Base-by-base conservation (phyloP, 2,888 invertebrate genomes). In the Lasioglossum zephyrum region DNA sequence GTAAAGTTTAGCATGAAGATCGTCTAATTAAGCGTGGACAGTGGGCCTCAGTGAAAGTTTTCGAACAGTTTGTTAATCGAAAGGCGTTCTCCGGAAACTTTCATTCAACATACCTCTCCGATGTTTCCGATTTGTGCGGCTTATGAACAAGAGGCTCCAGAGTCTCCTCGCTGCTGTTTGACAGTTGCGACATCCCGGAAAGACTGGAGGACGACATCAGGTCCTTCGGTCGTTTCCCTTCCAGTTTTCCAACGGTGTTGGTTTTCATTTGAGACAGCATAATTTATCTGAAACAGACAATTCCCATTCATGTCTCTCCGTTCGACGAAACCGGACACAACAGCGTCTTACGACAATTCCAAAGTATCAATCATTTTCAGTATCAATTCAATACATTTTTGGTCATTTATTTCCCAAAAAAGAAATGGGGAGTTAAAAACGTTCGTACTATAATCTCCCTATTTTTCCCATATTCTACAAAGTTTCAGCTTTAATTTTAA, bases 151-250 rank as follows among this genome's bases (percentile, higher is more conserved):
- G 93, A 60, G 94, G 94, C 90, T 94, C 95, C 74, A 95, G 91
- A 31, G 94, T 91, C 88, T 95, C 95, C 84, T 95, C 95, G 90
- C 95, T 95, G 90, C 95, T 95, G 88, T 94, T 95, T 44, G 95
- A 95, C 83, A 95, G 88, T 87, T 95, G 95, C 77, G 95, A 95
- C 95, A 95, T 95, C 78, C 95, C 94, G 77, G 95, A 95, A 81
- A 95, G 93, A 89, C 95, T 95, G 81, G 94, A 94, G 84, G 95
- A 95, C 88, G 94, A 94, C 94, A 94, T 94, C 82, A 95, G 88
- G 79, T 95, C 94, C 83, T 95, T 95, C 77, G 94, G 88, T 81
- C 95, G 92, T 83, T 95, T 95, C 73, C 93, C 93, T 87, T 95
- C 94, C 88, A 93, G 90, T 82, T 94, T 93, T 72, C 93, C 91